Percentiles rank a stretch among this genome's conserved stretches.
phyloP scores from a whole-genome alignment of 2,113 vertebrate species.

The Coreoperca whiteheadi region DNA sequence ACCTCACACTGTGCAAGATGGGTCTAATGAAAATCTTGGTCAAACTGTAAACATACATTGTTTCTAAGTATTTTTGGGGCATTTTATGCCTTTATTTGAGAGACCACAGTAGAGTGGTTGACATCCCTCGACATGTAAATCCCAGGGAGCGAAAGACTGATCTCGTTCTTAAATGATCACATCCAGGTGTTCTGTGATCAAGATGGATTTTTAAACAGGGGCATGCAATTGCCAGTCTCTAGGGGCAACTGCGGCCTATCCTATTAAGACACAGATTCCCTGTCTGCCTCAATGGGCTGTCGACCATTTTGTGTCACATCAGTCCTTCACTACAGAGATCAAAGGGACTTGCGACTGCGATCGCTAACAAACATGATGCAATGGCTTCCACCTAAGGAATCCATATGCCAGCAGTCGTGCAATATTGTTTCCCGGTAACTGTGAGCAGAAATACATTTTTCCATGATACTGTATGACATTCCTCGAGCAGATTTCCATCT shows the following conservation, averaged over 20 bases:
- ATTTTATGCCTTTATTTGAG: background rate
- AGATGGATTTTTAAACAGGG: constrained; percentile 49
- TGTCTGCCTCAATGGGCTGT: background rate
- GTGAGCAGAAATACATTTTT: constrained; percentile 42
- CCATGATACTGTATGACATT: constrained; percentile 52
- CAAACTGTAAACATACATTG: background rate
- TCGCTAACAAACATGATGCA: constrained; percentile 48
- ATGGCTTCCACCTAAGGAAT: constrained; percentile 29
- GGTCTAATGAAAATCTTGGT: background rate
- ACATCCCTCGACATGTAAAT: background rate
- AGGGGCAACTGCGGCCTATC: constrained; percentile 2
- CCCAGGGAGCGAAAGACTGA: background rate
- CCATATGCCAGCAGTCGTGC: constrained; percentile 21
- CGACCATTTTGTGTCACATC: constrained; percentile 55
- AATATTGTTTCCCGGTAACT: background rate
- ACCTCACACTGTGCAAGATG: background rate
- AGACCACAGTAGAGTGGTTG: background rate
- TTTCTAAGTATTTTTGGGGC: background rate
- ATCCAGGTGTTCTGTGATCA: constrained; percentile 57
- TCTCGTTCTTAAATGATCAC: constrained; percentile 45
- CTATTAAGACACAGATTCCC: constrained; percentile 35
- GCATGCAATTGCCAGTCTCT: constrained; percentile 25
- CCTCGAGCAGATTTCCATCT: constrained; percentile 67
- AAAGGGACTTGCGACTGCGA: constrained; percentile 49
- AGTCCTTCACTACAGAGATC: constrained; percentile 27